phyloP scores from a whole-genome alignment of 2,888 invertebrate species.

The Ectemnius cavifrons region DNA sequence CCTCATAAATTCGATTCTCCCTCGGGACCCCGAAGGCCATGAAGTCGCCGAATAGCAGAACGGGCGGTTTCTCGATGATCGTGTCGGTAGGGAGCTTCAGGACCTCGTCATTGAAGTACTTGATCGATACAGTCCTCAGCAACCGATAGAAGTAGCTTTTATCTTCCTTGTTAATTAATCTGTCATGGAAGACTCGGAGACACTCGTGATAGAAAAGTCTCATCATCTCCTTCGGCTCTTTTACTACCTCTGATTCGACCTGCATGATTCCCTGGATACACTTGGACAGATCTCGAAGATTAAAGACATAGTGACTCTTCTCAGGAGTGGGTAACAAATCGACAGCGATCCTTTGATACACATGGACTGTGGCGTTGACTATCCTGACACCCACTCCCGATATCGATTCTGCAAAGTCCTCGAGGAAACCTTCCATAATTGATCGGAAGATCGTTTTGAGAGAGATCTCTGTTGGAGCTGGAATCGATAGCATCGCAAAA shows the following conservation, averaged over 20 bases:
- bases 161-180: slow-evolving; percentile 90
- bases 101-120: slow-evolving; percentile 82
- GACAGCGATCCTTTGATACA: slow-evolving; percentile 88
- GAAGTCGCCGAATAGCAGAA: slow-evolving; percentile 92
- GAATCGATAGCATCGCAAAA: slow-evolving; percentile 91
- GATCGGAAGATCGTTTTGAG: slow-evolving; percentile 89
- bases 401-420: slow-evolving; percentile 86
- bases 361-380: slow-evolving; percentile 90
- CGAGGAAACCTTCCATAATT: slow-evolving; percentile 87
- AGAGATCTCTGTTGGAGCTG: slow-evolving; percentile 87
- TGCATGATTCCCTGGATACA: slow-evolving; percentile 94
- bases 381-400: slow-evolving; percentile 84
- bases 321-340: slow-evolving; percentile 94
- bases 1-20: slow-evolving; percentile 89
- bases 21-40: slow-evolving; percentile 86
- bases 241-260: slow-evolving; percentile 86
- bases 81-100: slow-evolving; percentile 80
- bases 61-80: slow-evolving; percentile 82
- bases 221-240: slow-evolving; percentile 84
- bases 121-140: slow-evolving; percentile 84
- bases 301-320: slow-evolving; percentile 96
- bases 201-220: slow-evolving; percentile 96
- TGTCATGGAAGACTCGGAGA: slow-evolving; percentile 93
- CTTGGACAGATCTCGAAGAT: slow-evolving; percentile 93
- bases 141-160: slow-evolving; percentile 88